Evolutionary conservation across 35 echinoderm and acorn worm genomes (phyloP).

Genomic region (Hemicentrotus pulcherrimus): DNA sequence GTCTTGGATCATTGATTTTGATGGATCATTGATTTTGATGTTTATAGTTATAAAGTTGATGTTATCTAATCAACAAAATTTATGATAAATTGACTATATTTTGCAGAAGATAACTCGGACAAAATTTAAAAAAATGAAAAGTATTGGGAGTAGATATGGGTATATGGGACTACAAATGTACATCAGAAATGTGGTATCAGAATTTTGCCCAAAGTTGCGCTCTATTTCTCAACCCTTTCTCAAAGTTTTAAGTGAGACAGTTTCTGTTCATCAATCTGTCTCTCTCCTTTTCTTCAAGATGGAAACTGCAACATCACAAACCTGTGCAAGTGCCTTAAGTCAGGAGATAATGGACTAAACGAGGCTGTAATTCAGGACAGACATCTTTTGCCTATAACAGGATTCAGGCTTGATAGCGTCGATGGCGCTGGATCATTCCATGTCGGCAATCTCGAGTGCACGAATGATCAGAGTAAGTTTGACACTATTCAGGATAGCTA

Average conservation of each 20-base stretch:
- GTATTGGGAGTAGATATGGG: too few species aligned
- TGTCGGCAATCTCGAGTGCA: neutral
- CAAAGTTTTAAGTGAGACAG: neutral
- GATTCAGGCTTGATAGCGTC: neutral
- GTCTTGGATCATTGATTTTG: too few species aligned
- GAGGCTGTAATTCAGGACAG: neutral
- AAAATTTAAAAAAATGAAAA: too few species aligned
- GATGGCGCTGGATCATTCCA: neutral
- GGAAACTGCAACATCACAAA: neutral
- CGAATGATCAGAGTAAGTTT: neutral
- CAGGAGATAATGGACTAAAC: neutral
- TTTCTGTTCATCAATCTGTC: neutral
- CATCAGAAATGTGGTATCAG: too few species aligned
- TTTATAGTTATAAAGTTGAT: too few species aligned
- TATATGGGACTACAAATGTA: too few species aligned
- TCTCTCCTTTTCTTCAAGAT: neutral
- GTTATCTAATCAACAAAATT: too few species aligned
- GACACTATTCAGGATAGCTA: neutral
- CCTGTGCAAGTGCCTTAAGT: neutral
- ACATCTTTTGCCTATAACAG: neutral
- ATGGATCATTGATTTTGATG: too few species aligned
- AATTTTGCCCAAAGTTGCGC: too few species aligned
- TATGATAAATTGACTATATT: too few species aligned
- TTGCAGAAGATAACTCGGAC: too few species aligned
- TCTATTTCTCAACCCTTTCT: too few species aligned